Evolutionary conservation across 2,113 vertebrate genomes (phyloP), one percentile per base, ranked within the genome.

Genomic region (Pandion haliaetus): DNA sequence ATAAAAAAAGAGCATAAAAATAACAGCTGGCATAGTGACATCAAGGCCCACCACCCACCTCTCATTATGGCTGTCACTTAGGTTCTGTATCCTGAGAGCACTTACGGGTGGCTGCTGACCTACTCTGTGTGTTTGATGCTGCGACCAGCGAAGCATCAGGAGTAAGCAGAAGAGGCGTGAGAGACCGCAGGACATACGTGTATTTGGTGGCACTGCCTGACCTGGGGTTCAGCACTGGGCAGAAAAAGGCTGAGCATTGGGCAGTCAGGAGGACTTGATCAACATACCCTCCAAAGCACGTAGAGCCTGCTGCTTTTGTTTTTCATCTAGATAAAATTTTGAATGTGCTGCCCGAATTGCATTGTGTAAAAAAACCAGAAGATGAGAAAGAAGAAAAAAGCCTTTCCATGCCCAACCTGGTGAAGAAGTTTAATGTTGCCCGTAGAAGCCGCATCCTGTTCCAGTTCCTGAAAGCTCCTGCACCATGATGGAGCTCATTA

Each of bases 321-420:
- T 72, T 70, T 50, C 38, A 70, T 42, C 59, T 63, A 66, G 89
- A 65, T 31, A 49, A 44, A 70, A 21, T 44, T 93, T 77, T 57
- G 12, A 77, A 65, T 6, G 6, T 31, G 32, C 49, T 70, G 38
- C 45, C 45, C 13, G 19, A 29, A 54, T 13, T 73, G 36, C 58
- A 40, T 15, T 52, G 36, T 4, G 3, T 12, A 4, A 36, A 49
- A 67, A 71, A 10, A 18, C 28, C 25, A 29, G 5, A 23, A 40
- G 14, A 42, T 0, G 3, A 36, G 17, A 42, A 38, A 61, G 49
- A 76, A 66, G 21, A 66, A 54, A 49, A 79, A 81, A 40, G 9
- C 21, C 1, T 26, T n/a, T 80, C 13, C 17, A 4, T 52, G 12
- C 11, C 12, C 14, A 57, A 1, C 0, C 0, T 49, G 67, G 10